These are phyloP conservation scores for Alca torda DNA, from an alignment of 2,797 vertebrate genomes.

Conservation along the genomic window DNA sequence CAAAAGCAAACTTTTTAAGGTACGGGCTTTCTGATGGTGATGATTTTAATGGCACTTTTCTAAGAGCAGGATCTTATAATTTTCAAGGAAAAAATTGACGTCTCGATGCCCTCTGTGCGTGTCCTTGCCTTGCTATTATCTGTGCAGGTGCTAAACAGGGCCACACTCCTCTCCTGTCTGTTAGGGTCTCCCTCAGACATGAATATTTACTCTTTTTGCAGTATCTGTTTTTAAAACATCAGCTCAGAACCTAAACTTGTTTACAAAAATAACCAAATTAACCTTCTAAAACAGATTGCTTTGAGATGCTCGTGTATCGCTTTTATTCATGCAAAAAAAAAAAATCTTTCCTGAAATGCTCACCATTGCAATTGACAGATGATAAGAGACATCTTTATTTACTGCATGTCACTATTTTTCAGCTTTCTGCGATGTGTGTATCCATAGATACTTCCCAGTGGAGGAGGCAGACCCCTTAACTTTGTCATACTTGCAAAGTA, in stretches of 20 bases:
- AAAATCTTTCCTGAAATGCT: not conserved
- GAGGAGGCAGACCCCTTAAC: constrained; percentile 17
- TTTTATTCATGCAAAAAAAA: constrained; percentile 21
- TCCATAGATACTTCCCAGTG: constrained; percentile 20
- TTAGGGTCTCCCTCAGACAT: not conserved
- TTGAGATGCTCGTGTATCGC: not conserved
- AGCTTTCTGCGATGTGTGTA: constrained; percentile 6
- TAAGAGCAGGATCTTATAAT: not conserved
- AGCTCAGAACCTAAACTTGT: constrained; percentile 34
- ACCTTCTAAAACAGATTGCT: constrained; percentile 51
- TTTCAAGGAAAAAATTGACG: constrained; percentile 18
- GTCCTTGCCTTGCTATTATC: constrained; percentile 29
- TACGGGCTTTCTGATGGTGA: not conserved
- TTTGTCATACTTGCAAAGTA: not conserved
- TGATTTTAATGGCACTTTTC: not conserved
- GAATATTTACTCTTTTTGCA: constrained; percentile 12
- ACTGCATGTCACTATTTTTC: constrained; percentile 13
- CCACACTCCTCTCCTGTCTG: not conserved
- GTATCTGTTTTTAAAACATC: constrained; percentile 43
- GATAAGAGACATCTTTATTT: constrained; percentile 34
- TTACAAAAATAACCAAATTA: constrained; percentile 44
- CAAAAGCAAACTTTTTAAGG: not conserved
- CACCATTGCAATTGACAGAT: constrained; percentile 36
- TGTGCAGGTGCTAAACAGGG: not conserved
- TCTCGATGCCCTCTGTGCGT: not conserved